Percentiles rank a stretch among this genome's conserved stretches.
phyloP scores from a whole-genome alignment of 2,113 vertebrate species.

The Naja naja region DNA sequence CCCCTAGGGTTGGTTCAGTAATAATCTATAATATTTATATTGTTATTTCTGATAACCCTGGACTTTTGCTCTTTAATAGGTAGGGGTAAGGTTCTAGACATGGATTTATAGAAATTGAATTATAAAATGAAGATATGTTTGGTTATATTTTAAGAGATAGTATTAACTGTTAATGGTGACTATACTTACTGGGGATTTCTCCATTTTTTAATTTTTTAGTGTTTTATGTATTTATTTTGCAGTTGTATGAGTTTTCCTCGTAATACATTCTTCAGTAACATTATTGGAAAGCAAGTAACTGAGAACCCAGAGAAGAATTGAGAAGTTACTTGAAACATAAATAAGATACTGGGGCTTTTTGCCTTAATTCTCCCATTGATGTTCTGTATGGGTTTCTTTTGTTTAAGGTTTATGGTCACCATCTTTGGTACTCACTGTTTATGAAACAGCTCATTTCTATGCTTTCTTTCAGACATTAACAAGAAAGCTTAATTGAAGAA shows the following conservation, averaged over 20 bases:
- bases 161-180: not conserved
- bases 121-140: not conserved
- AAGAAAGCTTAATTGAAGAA: not conserved
- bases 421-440: not conserved
- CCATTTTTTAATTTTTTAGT: not conserved
- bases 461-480: not conserved
- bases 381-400: not conserved
- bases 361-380: not conserved
- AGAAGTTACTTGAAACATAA: not conserved
- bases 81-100: not conserved
- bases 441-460: accelerated
- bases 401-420: not conserved
- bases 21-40: not conserved
- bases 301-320: not conserved
- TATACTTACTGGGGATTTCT: not conserved
- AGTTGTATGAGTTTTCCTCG: not conserved
- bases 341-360: not conserved
- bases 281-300: not conserved
- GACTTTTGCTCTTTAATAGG: not conserved
- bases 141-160: not conserved
- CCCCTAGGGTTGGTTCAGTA: not conserved
- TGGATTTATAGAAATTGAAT: not conserved
- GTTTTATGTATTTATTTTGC: not conserved
- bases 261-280: not conserved
- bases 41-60: not conserved